A percentile compares a stretch with the other conserved stretches of the same genome.
These are phyloP conservation scores for Meleagris gallopavo DNA, from an alignment of 2,113 vertebrate species.

Conservation along the genomic window DNA sequence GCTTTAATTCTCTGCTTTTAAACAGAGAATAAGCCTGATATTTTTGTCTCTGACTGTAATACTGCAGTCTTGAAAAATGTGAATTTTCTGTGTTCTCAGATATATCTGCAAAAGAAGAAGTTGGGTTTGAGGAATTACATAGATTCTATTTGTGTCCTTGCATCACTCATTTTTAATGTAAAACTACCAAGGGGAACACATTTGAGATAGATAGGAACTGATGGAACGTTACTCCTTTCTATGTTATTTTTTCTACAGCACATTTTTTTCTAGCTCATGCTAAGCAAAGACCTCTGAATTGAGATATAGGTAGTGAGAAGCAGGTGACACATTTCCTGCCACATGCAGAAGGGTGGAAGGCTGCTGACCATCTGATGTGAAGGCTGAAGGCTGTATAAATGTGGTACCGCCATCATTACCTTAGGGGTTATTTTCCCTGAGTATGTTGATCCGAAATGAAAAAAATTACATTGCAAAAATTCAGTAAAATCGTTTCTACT, in stretches of 20 bases:
- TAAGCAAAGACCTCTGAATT: not conserved
- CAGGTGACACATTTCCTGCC: not conserved
- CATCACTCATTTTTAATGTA: not conserved
- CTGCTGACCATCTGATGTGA: not conserved
- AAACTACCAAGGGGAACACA: not conserved
- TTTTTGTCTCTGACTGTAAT: not conserved
- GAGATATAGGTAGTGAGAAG: not conserved
- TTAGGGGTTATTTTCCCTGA: not conserved
- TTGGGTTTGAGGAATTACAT: not conserved
- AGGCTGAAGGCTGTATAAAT: not conserved
- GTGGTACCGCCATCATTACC: not conserved
- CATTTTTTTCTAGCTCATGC: no score
- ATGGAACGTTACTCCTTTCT: not conserved
- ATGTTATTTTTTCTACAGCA: not conserved
- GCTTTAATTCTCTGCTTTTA: not conserved
- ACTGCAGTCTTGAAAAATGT: not conserved
- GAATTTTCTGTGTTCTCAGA: not conserved
- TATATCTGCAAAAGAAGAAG: not conserved
- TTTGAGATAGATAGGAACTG: not conserved
- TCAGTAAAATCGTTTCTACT: not conserved
- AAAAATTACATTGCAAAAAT: not conserved
- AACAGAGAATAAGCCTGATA: not conserved
- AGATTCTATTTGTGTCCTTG: not conserved
- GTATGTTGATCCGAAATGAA: not conserved
- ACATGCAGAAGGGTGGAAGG: not conserved